Conservation (phyloP, 35 echinoderm and acorn worm genomes). For the Lytechinus pictus region DNA sequence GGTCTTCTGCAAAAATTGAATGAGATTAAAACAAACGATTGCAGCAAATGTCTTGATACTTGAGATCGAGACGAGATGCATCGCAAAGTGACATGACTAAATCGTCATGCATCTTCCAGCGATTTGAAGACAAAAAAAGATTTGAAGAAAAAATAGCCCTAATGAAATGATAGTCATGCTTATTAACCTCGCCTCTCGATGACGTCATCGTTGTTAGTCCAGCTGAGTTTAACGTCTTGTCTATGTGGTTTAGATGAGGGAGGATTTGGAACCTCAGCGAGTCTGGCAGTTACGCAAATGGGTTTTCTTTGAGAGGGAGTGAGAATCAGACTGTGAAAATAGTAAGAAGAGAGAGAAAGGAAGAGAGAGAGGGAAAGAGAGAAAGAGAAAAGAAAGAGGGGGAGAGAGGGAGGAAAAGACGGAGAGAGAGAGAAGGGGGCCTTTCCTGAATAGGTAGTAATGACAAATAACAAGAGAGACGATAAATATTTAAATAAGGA, state of each 20-base stretch:
- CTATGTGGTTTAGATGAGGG: neutral
- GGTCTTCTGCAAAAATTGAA: neutral
- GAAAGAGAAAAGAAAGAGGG: neutral
- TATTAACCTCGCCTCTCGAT: conserved; percentile 21
- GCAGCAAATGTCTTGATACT: neutral
- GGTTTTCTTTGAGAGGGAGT: neutral
- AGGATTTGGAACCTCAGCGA: neutral
- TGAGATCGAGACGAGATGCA: neutral
- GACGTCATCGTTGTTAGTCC: conserved; percentile 41
- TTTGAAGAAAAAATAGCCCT: neutral
- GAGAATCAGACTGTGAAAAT: neutral
- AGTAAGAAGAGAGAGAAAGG: neutral
- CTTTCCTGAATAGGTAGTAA: neutral
- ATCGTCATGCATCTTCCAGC: neutral
- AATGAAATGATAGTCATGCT: conserved; percentile 33
- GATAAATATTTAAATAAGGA: neutral
- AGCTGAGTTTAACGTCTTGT: neutral
- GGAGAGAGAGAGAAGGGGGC: neutral
- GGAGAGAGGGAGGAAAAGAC: neutral
- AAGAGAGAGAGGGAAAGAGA: neutral
- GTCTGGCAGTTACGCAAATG: neutral
- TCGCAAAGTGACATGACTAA: neutral
- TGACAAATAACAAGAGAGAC: neutral
- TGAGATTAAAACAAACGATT: neutral
- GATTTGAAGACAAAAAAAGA: neutral